Base-by-base conservation (phyloP, 2,888 invertebrate genomes). In the Eilema griseolum region DNA sequence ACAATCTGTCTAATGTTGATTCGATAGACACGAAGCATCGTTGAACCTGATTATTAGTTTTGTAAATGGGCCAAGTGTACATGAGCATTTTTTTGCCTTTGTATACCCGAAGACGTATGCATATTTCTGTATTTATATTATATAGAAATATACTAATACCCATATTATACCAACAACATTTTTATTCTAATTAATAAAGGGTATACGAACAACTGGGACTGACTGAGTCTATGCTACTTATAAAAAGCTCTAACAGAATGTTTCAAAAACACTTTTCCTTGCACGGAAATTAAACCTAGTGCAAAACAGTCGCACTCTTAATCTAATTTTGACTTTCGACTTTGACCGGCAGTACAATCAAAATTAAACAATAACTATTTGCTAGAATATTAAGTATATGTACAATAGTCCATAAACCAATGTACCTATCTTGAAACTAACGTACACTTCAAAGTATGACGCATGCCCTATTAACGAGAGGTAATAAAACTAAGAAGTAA, bases 401-500 rank as follows among this genome's bases (percentile, higher is more conserved):
- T 10, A 52, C 52, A 52, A 52, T n/a, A 20, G 52, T 52, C n/a
- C 8, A 52, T n/a, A 20, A 52, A 69, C 62, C 56, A 52, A n/a
- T 28, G n/a, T n/a, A 52, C n/a, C 10, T 46, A 23, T 23, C 8
- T 31, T 28, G 31, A 46, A 28, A 52, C 52, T 46, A 52, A 20
- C 31, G 56, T 56, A 60, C 33, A 24, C 62, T 28, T 41, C 28
- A 37, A 60, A 64, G 61, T 65, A 46, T 62, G 66, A 66, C 63
- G 66, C 60, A 60, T 28, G 60, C 28, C 31, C n/a, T 33, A 68
- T 66, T 62, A 70, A 70, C 59, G 66, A 66, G 62, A 66, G 31
- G 59, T 61, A 57, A 24, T 70, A 70, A 67, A 67, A 66, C 66
- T 67, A 70, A 62, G 66, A 70, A 63, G 62, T 62, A 63, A 46